phyloP scores from a whole-genome alignment of 2,888 invertebrate species.

The Aphidoletes aphidimyza region DNA sequence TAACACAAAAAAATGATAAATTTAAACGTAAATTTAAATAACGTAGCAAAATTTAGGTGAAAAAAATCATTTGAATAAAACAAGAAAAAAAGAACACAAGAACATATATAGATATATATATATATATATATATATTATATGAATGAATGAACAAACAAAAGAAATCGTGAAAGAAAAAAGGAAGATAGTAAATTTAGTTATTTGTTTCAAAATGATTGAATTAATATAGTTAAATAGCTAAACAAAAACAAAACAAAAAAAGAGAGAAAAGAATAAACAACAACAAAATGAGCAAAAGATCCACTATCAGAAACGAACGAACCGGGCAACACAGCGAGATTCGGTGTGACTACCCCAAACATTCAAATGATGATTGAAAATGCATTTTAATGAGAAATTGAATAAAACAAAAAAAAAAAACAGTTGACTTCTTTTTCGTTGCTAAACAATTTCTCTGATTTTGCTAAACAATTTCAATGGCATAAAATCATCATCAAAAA shows the following conservation, averaged over 20 bases:
- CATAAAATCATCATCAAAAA: too few species aligned
- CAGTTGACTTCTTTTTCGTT: too few species aligned
- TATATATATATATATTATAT: background rate
- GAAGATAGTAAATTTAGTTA: constrained; percentile 31
- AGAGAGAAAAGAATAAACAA: background rate
- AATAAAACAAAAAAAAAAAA: too few species aligned
- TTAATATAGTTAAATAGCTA: constrained; percentile 51
- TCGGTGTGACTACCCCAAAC: too few species aligned
- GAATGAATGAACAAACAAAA: background rate
- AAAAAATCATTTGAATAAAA: constrained; percentile 50
- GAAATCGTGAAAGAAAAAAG: background rate
- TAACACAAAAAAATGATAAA: constrained; percentile 21
- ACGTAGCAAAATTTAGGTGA: constrained; percentile 35
- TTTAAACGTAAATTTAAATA: background rate
- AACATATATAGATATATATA: background rate
- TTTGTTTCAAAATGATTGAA: constrained; percentile 51
- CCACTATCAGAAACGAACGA: background rate
- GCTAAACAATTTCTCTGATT: too few species aligned
- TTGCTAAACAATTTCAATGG: too few species aligned
- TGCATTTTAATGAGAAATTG: too few species aligned
- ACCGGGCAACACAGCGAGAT: background rate
- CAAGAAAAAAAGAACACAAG: background rate
- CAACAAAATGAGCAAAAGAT: background rate
- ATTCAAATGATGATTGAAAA: too few species aligned
- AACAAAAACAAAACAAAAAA: background rate